phyloP scores from a whole-genome alignment of 2,113 vertebrate genomes.

The Ameiurus melas region DNA sequence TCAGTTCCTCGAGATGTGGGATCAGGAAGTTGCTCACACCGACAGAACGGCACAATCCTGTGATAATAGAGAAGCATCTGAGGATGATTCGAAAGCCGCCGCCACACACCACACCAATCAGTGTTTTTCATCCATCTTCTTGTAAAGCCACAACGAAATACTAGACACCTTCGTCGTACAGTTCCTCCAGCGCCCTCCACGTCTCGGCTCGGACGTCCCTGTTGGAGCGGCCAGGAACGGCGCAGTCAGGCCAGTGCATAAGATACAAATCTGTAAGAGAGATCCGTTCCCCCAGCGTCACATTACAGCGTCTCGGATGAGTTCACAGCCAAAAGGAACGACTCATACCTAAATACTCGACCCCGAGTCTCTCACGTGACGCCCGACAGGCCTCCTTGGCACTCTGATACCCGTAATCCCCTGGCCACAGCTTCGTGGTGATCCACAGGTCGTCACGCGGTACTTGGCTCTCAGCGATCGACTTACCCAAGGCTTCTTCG shows the following conservation, averaged over 20 bases:
- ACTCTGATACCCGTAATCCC: slow-evolving; percentile 72
- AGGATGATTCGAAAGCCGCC: neutral
- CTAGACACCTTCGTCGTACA: slow-evolving; percentile 69
- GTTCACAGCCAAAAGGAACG: neutral
- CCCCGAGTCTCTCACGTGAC: slow-evolving; percentile 72
- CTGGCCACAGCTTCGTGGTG: slow-evolving; percentile 79
- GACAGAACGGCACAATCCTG: slow-evolving; percentile 76
- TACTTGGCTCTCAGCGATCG: slow-evolving; percentile 70
- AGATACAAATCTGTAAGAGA: slow-evolving; percentile 78
- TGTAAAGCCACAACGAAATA: neutral
- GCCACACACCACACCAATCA: neutral
- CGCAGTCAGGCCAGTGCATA: slow-evolving; percentile 75
- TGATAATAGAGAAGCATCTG: slow-evolving; percentile 11
- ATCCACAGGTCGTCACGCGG: slow-evolving; percentile 74
- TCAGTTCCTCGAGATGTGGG: slow-evolving; percentile 78
- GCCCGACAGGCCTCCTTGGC: slow-evolving; percentile 72
- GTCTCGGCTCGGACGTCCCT: slow-evolving; percentile 74
- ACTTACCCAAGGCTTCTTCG: slow-evolving; percentile 70
- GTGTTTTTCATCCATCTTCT: neutral
- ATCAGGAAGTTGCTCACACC: slow-evolving; percentile 84
- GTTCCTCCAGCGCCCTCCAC: slow-evolving; percentile 73
- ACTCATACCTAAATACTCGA: slow-evolving; percentile 72
- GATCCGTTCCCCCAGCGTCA: neutral
- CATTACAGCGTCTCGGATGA: neutral
- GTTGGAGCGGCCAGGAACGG: slow-evolving; percentile 61